Percentiles rank a stretch among this genome's conserved stretches.
These are phyloP conservation scores for Melinaea marsaeus DNA, from an alignment of 2,888 invertebrate genomes.

Conservation along the genomic window DNA sequence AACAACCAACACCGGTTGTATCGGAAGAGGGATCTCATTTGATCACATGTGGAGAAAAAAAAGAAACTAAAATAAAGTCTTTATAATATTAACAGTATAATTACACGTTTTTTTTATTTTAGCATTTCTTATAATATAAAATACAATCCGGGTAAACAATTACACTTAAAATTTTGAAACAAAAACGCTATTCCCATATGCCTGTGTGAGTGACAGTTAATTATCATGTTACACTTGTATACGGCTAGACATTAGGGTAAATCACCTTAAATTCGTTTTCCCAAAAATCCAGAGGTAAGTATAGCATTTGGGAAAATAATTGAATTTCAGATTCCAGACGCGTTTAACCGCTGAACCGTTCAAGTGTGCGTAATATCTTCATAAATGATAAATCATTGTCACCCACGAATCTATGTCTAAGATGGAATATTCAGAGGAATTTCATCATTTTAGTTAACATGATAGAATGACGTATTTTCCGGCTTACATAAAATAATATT, in stretches of 20 bases:
- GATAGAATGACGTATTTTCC: not conserved
- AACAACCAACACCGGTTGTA: not conserved
- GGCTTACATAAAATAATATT: slow-evolving; percentile 2
- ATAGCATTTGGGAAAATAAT: slow-evolving; percentile 44
- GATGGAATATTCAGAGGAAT: slow-evolving; percentile 18
- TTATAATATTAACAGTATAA: not conserved
- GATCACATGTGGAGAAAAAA: not conserved
- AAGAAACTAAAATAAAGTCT: not conserved
- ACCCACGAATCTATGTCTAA: slow-evolving; percentile 26
- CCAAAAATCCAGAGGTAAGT: slow-evolving; percentile 29
- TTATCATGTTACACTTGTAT: not conserved
- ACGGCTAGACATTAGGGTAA: not conserved
- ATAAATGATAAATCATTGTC: slow-evolving; percentile 53
- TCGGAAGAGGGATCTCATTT: not conserved
- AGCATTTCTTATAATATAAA: not conserved
- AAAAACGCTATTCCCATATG: not conserved
- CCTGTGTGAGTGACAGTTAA: not conserved
- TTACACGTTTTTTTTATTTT: not conserved
- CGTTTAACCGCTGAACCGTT: slow-evolving; percentile 32
- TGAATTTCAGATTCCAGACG: slow-evolving; percentile 56
- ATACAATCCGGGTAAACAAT: not conserved
- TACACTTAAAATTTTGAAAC: not conserved
- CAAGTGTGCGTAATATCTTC: slow-evolving; percentile 38
- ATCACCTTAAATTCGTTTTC: slow-evolving; percentile 6
- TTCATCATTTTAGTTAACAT: slow-evolving; percentile 15